A percentile compares a stretch with the other conserved stretches of the same genome.
Conservation (phyloP, 2,113 vertebrate genomes). For the Ellobius talpinus region DNA sequence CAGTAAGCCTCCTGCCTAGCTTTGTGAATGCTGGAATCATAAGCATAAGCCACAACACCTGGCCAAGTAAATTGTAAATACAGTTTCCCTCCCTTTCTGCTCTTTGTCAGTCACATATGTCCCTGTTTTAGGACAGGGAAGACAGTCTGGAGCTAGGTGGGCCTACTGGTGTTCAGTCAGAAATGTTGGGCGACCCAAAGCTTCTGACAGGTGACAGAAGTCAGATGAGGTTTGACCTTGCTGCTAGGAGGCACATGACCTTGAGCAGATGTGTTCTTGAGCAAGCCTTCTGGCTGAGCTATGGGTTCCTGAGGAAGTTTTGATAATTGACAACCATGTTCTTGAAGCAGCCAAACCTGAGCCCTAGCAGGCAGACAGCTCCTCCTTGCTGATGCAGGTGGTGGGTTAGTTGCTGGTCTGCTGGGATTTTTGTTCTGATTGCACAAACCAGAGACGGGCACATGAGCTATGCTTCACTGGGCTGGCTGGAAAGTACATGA, state of each 20-base stretch:
- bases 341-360: background rate
- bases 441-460: background rate
- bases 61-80: background rate
- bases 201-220: background rate
- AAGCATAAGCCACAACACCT: background rate
- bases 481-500: background rate
- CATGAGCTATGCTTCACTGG: background rate
- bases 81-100: background rate
- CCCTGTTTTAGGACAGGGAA: background rate
- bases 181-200: rapidly evolving
- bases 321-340: background rate
- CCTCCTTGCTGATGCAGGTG: background rate
- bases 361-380: background rate
- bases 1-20: background rate
- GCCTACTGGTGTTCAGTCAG: no score
- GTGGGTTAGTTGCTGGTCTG: background rate
- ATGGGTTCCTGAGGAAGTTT: background rate
- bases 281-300: background rate
- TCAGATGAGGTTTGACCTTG: background rate
- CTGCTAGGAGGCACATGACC: rapidly evolving
- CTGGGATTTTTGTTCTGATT: background rate
- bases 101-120: rapidly evolving
- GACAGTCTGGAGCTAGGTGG: no score
- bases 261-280: background rate
- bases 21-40: background rate